Evolutionary conservation across 2,113 vertebrate genomes (phyloP).

Genomic region (Emydura subglobosa): DNA sequence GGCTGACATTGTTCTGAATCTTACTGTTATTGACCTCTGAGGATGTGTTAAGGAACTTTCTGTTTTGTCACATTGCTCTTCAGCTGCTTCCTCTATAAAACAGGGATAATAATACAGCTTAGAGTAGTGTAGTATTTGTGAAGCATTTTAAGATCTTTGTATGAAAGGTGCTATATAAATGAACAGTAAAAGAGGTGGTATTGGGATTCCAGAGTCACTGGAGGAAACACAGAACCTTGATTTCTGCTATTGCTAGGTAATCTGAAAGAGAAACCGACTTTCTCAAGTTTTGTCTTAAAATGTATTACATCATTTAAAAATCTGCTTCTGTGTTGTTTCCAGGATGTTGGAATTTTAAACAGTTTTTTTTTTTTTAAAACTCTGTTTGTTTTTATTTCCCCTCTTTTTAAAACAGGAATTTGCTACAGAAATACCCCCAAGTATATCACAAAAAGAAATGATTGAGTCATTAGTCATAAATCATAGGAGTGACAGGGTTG

Average conservation of each 20-base stretch:
- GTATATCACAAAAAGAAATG: slow-evolving; percentile 2
- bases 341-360: background rate
- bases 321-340: background rate
- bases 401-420: slow-evolving; percentile 20
- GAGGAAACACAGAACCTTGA: background rate
- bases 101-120: background rate
- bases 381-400: slow-evolving; percentile 10
- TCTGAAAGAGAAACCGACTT: background rate
- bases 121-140: background rate
- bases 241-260: background rate
- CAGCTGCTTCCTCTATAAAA: background rate
- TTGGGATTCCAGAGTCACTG: too few species aligned
- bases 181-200: background rate
- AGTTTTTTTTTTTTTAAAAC: background rate
- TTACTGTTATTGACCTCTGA: background rate
- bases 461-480: slow-evolving; percentile 45
- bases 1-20: background rate
- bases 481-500: background rate
- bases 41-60: background rate
- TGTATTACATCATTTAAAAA: background rate
- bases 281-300: background rate
- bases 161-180: background rate
- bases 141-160: background rate
- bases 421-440: slow-evolving; percentile 16
- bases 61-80: background rate